Evolutionary conservation across 2,888 invertebrate genomes (phyloP), one percentile per base, ranked within the genome.

Genomic region (Globia sparganii): DNA sequence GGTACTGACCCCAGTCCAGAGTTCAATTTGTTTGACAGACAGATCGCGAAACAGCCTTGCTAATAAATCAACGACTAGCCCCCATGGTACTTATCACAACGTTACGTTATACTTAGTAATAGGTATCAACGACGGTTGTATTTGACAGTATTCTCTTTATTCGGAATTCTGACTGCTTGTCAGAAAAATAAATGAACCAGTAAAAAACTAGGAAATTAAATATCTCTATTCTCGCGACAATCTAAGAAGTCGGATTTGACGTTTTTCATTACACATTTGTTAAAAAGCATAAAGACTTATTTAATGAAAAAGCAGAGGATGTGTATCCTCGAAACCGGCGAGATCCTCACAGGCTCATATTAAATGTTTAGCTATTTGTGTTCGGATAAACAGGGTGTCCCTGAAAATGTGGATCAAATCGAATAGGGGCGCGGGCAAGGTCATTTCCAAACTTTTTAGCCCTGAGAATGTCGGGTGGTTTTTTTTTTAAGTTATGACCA

Each of bases 1-100:
- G 11, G 53, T 1, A 34, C 64, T 81, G 82, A 81, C 75, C 81
- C 56, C 69, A 25, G 21, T 31, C n/a, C 46, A 5, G 8, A 43
- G 71, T 75, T 81, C 72, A 81, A 72, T 81, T 77, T 65, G 77
- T 81, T 81, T 77, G 65, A 72, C 46, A 28, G 25, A 69, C 75
- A 66, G 56, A 31, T 75, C 28, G 43, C 37, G 40, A 67, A 76
- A 46, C 56, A 75, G 28, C 25, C 69, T 66, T 61, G 75, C 68
- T 15, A 59, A 80, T 75, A 37, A 74, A 56, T 75, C 77, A 72
- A 67, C 11, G 31, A 62, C n/a, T n/a, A 40, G 72, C 28, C 49
- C 2, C 46, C 18, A 46, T 46, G 4, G n/a, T 34, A 31, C 34
- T 34, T 34, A 34, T 21, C 11, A 49, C 62, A 34, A 40, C 40